Evolutionary conservation across 2,888 invertebrate species (phyloP).

Genomic region (Heliothis peltigera): DNA sequence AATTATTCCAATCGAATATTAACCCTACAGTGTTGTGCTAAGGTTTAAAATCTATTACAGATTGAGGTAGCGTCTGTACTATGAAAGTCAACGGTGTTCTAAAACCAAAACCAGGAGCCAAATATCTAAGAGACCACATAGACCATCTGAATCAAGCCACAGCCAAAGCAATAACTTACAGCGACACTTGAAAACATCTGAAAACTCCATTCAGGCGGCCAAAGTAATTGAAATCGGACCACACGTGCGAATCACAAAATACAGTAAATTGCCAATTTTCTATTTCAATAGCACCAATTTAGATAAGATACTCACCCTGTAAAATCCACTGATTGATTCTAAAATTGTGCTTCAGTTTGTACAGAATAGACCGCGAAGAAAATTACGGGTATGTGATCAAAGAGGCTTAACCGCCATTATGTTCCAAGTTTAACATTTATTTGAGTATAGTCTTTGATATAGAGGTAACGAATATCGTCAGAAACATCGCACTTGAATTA

Average conservation of each 20-base stretch:
- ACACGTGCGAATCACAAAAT: slow-evolving; percentile 15
- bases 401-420: slow-evolving; percentile 18
- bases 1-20: too few relatives aligned
- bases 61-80: too few relatives aligned
- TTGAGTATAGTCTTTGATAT: too few relatives aligned
- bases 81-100: background rate
- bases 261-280: slow-evolving; percentile 35
- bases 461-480: slow-evolving; percentile 13
- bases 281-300: slow-evolving; percentile 36
- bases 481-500: background rate
- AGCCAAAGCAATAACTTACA: background rate
- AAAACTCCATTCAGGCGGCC: slow-evolving; percentile 1
- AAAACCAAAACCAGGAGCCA: background rate
- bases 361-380: slow-evolving; percentile 36
- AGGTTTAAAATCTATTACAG: too few relatives aligned
- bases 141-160: background rate
- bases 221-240: slow-evolving; percentile 13
- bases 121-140: background rate
- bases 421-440: too few relatives aligned
- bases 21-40: too few relatives aligned
- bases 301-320: slow-evolving; percentile 11
- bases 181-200: slow-evolving; percentile 4
- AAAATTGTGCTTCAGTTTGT: slow-evolving; percentile 37
- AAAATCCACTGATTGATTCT: slow-evolving; percentile 29
- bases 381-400: slow-evolving; percentile 39